Conservation (phyloP, 1,140 invertebrate species). For the Teleopsis dalmanni region DNA sequence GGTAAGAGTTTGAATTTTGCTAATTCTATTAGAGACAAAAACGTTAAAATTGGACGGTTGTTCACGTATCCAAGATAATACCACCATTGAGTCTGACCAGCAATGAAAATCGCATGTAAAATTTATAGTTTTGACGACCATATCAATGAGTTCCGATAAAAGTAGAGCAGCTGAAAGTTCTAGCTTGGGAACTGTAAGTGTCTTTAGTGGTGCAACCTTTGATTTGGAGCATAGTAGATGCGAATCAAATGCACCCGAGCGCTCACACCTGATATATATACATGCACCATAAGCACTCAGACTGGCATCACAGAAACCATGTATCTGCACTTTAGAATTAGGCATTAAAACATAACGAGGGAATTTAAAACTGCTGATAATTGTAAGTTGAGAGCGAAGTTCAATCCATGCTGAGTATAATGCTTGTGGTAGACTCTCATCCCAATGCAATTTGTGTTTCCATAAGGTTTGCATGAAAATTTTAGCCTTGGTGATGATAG, state of each 20-base stretch:
- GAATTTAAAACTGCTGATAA: neutral
- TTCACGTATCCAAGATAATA: conserved; percentile 27
- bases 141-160: conserved; percentile 15
- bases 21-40: conserved; percentile 30
- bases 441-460: conserved; percentile 14
- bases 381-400: neutral
- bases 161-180: conserved; percentile 25
- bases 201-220: conserved; percentile 26
- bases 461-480: conserved; percentile 21
- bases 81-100: conserved; percentile 38
- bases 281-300: conserved; percentile 36
- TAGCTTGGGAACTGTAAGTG: conserved; percentile 24
- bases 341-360: neutral
- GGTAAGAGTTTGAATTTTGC: conserved; percentile 26
- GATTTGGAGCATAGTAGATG: conserved; percentile 29
- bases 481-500: conserved; percentile 22
- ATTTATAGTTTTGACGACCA: conserved; percentile 6
- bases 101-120: neutral
- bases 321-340: conserved; percentile 10
- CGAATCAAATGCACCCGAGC: conserved; percentile 10
- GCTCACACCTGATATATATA: conserved; percentile 23
- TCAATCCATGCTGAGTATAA: neutral
- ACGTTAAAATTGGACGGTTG: conserved; percentile 17
- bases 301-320: conserved; percentile 42
- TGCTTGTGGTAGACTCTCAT: neutral